phyloP scores from a whole-genome alignment of 2,797 vertebrate species.

The Psittacula echo region DNA sequence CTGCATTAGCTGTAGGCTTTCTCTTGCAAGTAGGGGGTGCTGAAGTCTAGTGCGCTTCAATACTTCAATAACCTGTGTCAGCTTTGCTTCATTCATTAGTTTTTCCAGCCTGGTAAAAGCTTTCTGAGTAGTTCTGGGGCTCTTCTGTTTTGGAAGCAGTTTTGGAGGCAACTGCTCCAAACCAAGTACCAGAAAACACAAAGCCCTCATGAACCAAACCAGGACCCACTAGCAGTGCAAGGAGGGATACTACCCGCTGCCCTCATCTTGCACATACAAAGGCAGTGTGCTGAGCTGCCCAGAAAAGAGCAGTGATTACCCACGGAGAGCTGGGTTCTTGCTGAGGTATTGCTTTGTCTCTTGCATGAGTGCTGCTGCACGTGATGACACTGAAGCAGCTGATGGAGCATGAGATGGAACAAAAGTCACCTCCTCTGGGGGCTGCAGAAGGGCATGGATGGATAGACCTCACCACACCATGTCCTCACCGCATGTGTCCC shows the following conservation, averaged over 20 bases:
- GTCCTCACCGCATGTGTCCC: neutral
- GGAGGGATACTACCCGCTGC: neutral
- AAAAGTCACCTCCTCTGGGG: neutral
- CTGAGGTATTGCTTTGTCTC: neutral
- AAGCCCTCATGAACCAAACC: neutral
- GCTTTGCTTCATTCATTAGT: neutral
- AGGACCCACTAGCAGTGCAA: neutral
- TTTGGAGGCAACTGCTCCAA: neutral
- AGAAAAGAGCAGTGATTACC: neutral
- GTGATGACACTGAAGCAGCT: neutral
- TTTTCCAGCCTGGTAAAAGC: neutral
- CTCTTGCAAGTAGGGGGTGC: fast-evolving
- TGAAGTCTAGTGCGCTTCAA: neutral
- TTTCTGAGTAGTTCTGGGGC: neutral
- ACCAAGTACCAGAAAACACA: neutral
- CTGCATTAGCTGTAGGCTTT: neutral
- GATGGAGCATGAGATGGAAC: neutral
- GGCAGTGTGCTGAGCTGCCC: neutral
- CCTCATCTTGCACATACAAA: neutral
- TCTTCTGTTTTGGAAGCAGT: neutral
- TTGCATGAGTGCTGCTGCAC: neutral
- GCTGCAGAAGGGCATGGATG: neutral
- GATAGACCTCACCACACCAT: fast-evolving
- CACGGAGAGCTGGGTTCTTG: neutral
- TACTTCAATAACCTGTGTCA: neutral